Evolutionary conservation across 2,888 invertebrate species (phyloP), one percentile per base, ranked within the genome.

Genomic region (Parelbella ahira): DNA sequence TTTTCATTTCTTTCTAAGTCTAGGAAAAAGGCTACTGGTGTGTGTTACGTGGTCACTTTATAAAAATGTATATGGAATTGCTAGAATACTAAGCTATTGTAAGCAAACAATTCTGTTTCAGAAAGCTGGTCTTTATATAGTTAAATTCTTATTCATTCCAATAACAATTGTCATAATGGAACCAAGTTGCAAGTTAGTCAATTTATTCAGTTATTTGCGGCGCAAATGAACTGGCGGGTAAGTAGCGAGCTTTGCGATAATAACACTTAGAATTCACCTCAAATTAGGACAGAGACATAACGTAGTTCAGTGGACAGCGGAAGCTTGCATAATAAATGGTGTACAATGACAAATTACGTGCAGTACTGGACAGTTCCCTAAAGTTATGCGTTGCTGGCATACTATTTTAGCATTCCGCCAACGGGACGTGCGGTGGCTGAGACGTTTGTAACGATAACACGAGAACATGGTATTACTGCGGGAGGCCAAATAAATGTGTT

Each of bases 261-360:
- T 41, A 33, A 33, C 33, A 41, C 41, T 28, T 37, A 41, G 41
- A 33, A 41, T 33, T 33, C 19, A 27, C 21, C 33, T 41, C 27
- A 33, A 41, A 41, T 45, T 44, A 42, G 38, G 32, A 37, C 32
- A 27, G 37, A 27, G 25, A 37, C 27, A 21, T 28, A 36, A 27
- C 15, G 32, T 15, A 37, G 37, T 37, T 27, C 20, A 32, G 25
- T 8, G 37, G 25, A 45, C 39, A 38, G 41, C 29, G 33, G 42
- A 19, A 37, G 37, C 25, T 41, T 42, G 29, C 28, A 27, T 50
- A 50, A 50, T 50, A 45, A 44, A 52, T 48, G 38, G 47, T 34
- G 32, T 30, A 48, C 44, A 38, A 42, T 48, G 52, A 52, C 47
- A 47, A 50, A 52, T 50, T 41, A 45, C 37, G 33, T 29, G 30